phyloP scores from a whole-genome alignment of 2,797 vertebrate genomes.

The Toxotes lorentzi region DNA sequence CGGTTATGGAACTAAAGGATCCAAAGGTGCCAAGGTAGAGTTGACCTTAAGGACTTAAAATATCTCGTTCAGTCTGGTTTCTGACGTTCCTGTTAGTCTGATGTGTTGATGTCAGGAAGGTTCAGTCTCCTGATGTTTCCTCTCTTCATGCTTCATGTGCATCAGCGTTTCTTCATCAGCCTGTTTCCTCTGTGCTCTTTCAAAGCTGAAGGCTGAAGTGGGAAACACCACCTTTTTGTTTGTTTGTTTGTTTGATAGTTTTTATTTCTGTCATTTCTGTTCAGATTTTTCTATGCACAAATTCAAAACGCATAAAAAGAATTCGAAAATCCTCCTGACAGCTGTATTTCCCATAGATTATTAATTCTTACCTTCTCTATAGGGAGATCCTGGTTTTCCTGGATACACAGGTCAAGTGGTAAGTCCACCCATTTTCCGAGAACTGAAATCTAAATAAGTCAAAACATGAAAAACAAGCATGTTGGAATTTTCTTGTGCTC shows the following conservation, averaged over 20 bases:
- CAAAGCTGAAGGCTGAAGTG: no score
- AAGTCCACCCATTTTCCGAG: constrained; percentile 37
- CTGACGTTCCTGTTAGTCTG: no score
- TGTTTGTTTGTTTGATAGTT: no score
- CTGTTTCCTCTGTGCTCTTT: no score
- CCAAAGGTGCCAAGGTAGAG: constrained; percentile 86
- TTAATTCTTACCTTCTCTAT: neutral
- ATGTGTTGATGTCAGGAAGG: no score
- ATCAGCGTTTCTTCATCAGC: no score
- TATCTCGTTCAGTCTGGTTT: no score
- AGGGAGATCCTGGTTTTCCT: constrained; percentile 87
- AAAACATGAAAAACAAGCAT: neutral
- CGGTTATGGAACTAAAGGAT: constrained; percentile 82
- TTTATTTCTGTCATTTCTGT: no score
- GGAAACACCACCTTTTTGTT: no score
- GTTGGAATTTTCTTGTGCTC: constrained; percentile 3
- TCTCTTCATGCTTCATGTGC: no score
- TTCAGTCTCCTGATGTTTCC: neutral
- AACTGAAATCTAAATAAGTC: neutral
- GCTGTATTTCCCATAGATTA: neutral
- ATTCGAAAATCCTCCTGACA: neutral
- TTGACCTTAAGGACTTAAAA: neutral
- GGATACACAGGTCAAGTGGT: constrained; percentile 87
- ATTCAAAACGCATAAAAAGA: neutral
- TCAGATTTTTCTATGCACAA: no score